Conservation (phyloP, 2,888 invertebrate genomes). For the Dasypolia templi region DNA sequence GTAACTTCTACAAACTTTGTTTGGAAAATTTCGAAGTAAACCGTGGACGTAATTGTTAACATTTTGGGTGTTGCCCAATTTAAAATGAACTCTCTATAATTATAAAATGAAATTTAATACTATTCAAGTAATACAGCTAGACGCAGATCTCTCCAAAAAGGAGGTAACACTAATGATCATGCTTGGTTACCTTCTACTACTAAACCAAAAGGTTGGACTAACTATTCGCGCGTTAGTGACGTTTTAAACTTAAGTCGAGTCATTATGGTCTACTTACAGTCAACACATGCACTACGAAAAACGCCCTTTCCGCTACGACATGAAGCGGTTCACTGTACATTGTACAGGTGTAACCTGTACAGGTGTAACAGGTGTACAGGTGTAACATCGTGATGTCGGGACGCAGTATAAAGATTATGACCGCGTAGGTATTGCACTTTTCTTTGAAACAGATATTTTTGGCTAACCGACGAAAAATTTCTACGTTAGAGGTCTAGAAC, state of each 20-base stretch:
- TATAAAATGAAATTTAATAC: conserved; percentile 34
- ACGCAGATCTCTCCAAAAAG: conserved; percentile 22
- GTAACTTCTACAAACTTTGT: conserved; percentile 21
- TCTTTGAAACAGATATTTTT: too few relatives aligned
- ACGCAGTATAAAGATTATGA: too few relatives aligned
- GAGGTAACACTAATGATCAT: conserved; percentile 18
- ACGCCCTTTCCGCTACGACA: too few relatives aligned
- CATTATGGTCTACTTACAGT: too few relatives aligned
- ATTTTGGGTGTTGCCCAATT: conserved; percentile 14
- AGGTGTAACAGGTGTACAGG: too few relatives aligned
- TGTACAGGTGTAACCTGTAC: too few relatives aligned
- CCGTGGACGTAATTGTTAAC: conserved; percentile 11
- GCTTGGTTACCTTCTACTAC: conserved; percentile 1
- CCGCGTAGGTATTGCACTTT: too few relatives aligned
- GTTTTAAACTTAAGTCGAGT: background rate
- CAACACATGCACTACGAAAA: background rate
- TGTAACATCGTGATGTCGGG: too few relatives aligned
- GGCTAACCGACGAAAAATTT: too few relatives aligned
- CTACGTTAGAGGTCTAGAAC: too few relatives aligned
- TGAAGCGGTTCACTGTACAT: too few relatives aligned
- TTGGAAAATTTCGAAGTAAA: conserved; percentile 3
- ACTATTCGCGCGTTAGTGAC: background rate
- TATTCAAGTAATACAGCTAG: conserved; percentile 20
- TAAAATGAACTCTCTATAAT: conserved; percentile 17
- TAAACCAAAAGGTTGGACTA: background rate